Conservation (phyloP, 2,797 vertebrate genomes). For the Notamacropus eugenii region DNA sequence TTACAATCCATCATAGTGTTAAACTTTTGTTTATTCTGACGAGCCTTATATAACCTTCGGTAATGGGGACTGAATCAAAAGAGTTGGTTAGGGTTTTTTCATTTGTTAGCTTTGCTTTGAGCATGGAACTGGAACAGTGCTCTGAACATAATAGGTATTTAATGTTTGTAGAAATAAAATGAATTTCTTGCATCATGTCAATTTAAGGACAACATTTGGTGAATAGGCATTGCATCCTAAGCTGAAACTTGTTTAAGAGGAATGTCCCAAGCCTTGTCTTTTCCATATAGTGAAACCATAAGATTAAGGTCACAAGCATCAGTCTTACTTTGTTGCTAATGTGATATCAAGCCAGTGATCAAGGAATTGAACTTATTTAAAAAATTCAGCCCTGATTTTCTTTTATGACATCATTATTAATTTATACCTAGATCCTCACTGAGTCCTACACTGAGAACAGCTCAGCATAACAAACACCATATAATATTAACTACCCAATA, state of each 20-base stretch:
- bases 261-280: background rate
- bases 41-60: background rate
- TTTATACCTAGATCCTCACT: background rate
- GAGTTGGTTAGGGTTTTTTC: background rate
- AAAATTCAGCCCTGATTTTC: constrained; percentile 7
- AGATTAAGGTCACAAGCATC: background rate
- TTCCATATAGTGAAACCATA: background rate
- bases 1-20: constrained; percentile 55
- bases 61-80: background rate
- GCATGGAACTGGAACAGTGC: too few species aligned
- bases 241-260: too few species aligned
- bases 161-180: too few species aligned
- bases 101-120: constrained; percentile 11
- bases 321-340: constrained; percentile 35
- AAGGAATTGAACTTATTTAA: background rate
- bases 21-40: constrained; percentile 28
- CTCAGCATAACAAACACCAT: background rate
- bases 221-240: too few species aligned
- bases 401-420: background rate
- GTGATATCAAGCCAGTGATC: background rate
- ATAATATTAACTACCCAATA: background rate
- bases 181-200: too few species aligned
- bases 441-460: constrained; percentile 7
- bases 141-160: too few species aligned
- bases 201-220: too few species aligned